Base-by-base conservation (phyloP, 2,113 vertebrate genomes). In the Eira barbara region DNA sequence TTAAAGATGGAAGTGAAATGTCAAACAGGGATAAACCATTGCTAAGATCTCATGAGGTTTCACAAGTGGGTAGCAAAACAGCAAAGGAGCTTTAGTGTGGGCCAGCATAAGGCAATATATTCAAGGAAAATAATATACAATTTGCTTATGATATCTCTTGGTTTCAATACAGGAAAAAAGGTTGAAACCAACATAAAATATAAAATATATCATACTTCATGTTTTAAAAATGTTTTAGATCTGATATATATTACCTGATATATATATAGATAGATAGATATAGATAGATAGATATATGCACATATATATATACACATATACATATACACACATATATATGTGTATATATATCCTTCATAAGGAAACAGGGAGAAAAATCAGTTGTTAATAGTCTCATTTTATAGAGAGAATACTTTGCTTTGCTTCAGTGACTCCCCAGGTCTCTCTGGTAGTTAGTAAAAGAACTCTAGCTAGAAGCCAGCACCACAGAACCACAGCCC, bases 1-100 rank as follows among this genome's bases (percentile, higher is more conserved):
- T 97, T 97, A 97, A 96, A 97, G 95, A 97, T 96, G 95, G 90
- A 94, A 97, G 83, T 82, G 88, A 97, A 98, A 98, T 97, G 97
- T 97, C 97, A 97, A 39, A 67, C 90, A 97, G 67, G 81, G 84
- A 96, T 96, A 94, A 98, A 85, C 80, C 57, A 17, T 49, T 76
- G 76, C 47, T 52, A 79, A 94, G 76, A 95, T 98, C 97, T 97
- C 97, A 95, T 55, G 96, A 97, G 98, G 39, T 74, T 97, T 91
- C 18, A 0, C 63, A 88, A 96, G 97, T 97, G 90, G 92, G 97
- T 29, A 96, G 97, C 96, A 94, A 92, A 85, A 85, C 34, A 73
- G 84, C 31, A 85, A 88, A 82, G 29, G 81, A 74, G 57, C 71
- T 89, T 42, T 17, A 34, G 94, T 1, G 47, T 96, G 94, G 98